phyloP scores from a whole-genome alignment of 2,888 invertebrate species.

The Drosophila rubida region DNA sequence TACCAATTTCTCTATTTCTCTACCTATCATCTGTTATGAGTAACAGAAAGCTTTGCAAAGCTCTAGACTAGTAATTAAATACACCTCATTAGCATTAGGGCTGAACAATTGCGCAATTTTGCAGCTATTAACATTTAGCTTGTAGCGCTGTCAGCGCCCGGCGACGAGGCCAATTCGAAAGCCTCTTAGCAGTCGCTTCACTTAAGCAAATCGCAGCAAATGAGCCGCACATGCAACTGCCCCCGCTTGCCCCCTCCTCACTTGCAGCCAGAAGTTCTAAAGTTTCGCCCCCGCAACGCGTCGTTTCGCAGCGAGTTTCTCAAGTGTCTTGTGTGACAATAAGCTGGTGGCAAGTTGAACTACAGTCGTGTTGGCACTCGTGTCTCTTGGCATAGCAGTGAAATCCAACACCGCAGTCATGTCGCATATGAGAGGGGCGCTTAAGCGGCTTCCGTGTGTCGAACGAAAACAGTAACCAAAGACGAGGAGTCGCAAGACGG shows the following conservation, averaged over 20 bases:
- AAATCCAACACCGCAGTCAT: slow-evolving; percentile 43
- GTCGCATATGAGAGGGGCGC: slow-evolving; percentile 46
- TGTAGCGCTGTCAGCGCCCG: slow-evolving; percentile 42
- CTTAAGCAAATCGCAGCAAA: slow-evolving; percentile 60
- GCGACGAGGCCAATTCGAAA: slow-evolving; percentile 58
- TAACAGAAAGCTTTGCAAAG: too few species aligned
- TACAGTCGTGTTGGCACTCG: slow-evolving; percentile 37
- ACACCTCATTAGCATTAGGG: background rate
- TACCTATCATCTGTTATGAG: too few species aligned
- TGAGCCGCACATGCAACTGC: slow-evolving; percentile 57
- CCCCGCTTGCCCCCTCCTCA: background rate
- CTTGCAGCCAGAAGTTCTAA: background rate
- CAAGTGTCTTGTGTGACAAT: slow-evolving; percentile 81
- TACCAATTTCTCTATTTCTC: too few species aligned
- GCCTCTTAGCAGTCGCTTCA: slow-evolving; percentile 59
- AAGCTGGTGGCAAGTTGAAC: slow-evolving; percentile 40
- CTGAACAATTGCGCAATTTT: slow-evolving; percentile 18
- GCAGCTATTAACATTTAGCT: slow-evolving; percentile 31
- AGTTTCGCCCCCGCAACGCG: background rate
- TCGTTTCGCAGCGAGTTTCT: slow-evolving; percentile 63
- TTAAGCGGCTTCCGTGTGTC: slow-evolving; percentile 83
- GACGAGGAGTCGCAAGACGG: slow-evolving; percentile 24
- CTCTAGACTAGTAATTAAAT: too few species aligned
- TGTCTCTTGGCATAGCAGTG: slow-evolving; percentile 21
- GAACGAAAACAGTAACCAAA: slow-evolving; percentile 65